Evolutionary conservation across 1,140 invertebrate species (phyloP), one percentile per base, ranked within the genome.

Genomic region (Dinothrombium tinctorium): DNA sequence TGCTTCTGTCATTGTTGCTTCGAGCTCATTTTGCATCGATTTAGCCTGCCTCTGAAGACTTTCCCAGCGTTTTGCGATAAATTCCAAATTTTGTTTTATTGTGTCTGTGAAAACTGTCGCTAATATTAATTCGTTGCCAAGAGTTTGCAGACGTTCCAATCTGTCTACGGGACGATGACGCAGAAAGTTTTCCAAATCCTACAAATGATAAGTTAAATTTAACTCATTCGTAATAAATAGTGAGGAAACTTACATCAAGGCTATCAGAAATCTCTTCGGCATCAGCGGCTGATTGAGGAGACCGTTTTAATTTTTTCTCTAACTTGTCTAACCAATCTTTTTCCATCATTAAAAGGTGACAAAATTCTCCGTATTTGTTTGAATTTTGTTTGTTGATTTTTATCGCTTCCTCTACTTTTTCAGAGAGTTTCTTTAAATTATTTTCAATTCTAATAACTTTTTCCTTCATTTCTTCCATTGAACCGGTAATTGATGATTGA

Each of bases 241-340:
- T 20, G 6, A 23, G 20, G 2, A 9, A 26, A 38, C 37, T 38
- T 38, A 38, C 37, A 39, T 83, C 78, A 28, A 87, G 63, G 54
- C 83, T 75, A 54, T 83, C 80, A 22, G 77, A 78, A 44, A 86
- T 75, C 59, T 89, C 83, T 61, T 89, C 83, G n/a, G 81, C 80
- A 62, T 87, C 83, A n/a, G 73, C 76, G 46, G 73, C 73, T 51
- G 64, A 64, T 46, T 72, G 70, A 0, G 69, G 66, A 7, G 71
- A 69, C 51, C 69, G 69, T 46, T 68, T 69, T 40, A 87, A 61
- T 53, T 78, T 72, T 50, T 73, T 74, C 52, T 82, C 73, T 45
- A 89, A 59, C 44, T 73, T 71, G 54, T 80, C 74, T 43, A 86
- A 60, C 69, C 79, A 84, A 36, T 74, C 73, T 44, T 66, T 71